Percentiles rank a stretch among this genome's conserved stretches.
These are phyloP conservation scores for Prorops nasuta DNA, from an alignment of 1,140 invertebrate species.

Conservation along the genomic window DNA sequence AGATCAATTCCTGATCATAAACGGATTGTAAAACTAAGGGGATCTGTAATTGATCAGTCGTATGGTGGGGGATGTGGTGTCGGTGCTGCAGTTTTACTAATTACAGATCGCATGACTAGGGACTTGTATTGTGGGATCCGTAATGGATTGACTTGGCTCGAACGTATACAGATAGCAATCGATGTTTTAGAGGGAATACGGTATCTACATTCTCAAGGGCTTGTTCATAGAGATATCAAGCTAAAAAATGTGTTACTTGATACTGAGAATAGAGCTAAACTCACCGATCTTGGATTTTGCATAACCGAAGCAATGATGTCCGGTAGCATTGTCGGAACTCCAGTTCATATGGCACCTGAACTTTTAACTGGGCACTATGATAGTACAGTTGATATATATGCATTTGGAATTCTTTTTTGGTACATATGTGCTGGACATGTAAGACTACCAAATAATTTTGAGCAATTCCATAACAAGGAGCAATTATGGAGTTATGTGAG, in stretches of 20 bases:
- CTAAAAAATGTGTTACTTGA: conserved; percentile 87
- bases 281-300: conserved; percentile 89
- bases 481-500: conserved; percentile 83
- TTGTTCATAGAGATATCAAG: conserved; percentile 89
- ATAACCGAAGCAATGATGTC: conserved; percentile 91
- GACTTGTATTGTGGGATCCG: conserved; percentile 83
- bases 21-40: conserved; percentile 76
- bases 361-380: conserved; percentile 80
- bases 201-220: conserved; percentile 83
- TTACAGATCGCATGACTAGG: conserved; percentile 71
- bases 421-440: conserved; percentile 85
- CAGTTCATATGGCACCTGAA: conserved; percentile 92
- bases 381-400: conserved; percentile 85
- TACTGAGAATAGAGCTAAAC: conserved; percentile 70
- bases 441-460: conserved; percentile 76
- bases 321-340: conserved; percentile 82
- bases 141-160: conserved; percentile 67
- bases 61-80: conserved; percentile 63
- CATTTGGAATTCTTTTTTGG: conserved; percentile 91
- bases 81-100: conserved; percentile 75
- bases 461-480: conserved; percentile 85
- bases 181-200: conserved; percentile 84
- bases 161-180: conserved; percentile 72
- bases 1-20: conserved; percentile 83
- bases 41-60: conserved; percentile 80